phyloP scores from a whole-genome alignment of 2,888 invertebrate species.

The Orgyia antiqua region DNA sequence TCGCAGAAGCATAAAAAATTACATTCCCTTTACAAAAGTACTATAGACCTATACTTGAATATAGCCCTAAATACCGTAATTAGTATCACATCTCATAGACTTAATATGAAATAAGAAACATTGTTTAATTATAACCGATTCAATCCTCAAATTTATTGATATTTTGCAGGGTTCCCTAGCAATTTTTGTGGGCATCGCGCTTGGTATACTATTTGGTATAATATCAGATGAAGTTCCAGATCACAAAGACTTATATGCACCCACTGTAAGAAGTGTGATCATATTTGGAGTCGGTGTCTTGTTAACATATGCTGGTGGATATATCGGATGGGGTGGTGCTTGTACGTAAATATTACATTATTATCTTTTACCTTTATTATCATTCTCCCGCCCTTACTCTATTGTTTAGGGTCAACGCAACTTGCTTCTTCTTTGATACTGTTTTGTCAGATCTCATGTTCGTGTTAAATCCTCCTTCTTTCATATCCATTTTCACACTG shows the following conservation, averaged over 20 bases:
- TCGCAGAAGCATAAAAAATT: no score
- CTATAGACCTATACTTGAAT: no score
- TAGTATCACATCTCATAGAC: no score
- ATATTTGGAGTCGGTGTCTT: constrained; percentile 58
- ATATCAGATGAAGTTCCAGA: constrained; percentile 57
- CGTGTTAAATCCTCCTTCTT: no score
- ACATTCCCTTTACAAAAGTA: no score
- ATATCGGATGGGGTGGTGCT: constrained; percentile 64
- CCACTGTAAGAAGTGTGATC: constrained; percentile 56
- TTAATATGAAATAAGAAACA: no score
- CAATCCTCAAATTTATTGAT: constrained; percentile 3
- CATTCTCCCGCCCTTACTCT: constrained; percentile 5
- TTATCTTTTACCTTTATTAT: no score
- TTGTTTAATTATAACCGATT: no score
- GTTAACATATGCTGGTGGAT: constrained; percentile 50
- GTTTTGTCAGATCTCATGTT: no score
- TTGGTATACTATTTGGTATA: constrained; percentile 63
- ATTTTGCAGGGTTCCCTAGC: constrained; percentile 55
- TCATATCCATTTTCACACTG: no score
- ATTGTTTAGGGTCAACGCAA: constrained; percentile 8
- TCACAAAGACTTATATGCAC: constrained; percentile 57
- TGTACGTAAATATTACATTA: constrained; percentile 40
- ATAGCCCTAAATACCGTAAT: no score
- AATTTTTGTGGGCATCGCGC: constrained; percentile 53
- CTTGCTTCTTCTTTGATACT: background rate